These are phyloP conservation scores for Cichladusa arquata DNA, from an alignment of 2,113 vertebrate genomes.

Conservation along the genomic window DNA sequence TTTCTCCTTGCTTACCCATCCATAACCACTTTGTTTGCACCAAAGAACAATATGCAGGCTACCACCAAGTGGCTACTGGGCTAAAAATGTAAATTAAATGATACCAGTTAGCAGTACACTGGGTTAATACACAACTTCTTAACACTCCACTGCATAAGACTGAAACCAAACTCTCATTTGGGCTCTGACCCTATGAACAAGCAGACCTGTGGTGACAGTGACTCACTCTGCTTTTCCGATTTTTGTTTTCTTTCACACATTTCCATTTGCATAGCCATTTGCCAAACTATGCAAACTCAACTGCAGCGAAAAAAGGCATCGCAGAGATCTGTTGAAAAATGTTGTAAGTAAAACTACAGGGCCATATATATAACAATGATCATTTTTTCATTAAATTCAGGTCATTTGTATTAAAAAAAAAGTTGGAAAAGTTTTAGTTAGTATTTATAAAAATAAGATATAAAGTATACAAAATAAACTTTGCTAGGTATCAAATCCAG, in stretches of 20 bases:
- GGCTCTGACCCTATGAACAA: neutral
- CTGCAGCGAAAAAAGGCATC: neutral
- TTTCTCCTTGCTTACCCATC: neutral
- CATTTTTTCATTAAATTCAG: neutral
- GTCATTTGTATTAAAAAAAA: neutral
- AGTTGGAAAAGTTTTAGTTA: neutral
- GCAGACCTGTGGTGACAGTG: neutral
- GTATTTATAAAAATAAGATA: neutral
- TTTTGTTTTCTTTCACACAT: neutral
- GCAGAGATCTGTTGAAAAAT: neutral
- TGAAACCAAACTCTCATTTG: neutral
- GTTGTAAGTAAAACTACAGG: neutral
- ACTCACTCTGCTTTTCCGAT: neutral
- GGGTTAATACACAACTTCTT: neutral
- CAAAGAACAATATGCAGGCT: accelerated
- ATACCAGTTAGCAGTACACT: neutral
- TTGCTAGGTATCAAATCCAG: neutral
- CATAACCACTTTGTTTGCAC: accelerated
- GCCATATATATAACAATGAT: neutral
- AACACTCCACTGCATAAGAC: neutral
- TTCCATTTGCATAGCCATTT: neutral
- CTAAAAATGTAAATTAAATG: neutral
- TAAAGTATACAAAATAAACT: neutral
- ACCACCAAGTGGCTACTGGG: neutral
- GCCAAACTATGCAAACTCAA: neutral